Conservation (phyloP, 2,113 vertebrate species). For the Notarius lentiginosus region DNA sequence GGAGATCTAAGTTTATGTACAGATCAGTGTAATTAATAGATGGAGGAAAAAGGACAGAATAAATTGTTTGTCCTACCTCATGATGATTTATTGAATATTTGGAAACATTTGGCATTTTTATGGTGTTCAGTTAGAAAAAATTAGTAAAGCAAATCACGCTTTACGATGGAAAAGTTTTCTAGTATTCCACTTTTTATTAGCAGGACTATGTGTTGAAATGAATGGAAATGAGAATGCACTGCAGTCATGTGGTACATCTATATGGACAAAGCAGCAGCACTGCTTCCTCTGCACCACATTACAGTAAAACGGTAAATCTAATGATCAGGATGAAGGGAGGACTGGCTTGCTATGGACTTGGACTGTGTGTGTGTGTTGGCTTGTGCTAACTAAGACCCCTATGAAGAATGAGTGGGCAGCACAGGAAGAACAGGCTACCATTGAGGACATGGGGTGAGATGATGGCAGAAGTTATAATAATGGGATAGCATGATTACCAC, state of each 20-base stretch:
- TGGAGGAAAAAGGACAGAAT: background rate
- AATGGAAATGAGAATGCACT: background rate
- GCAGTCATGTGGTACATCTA: background rate
- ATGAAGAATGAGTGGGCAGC: conserved; percentile 50
- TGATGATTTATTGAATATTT: background rate
- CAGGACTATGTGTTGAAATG: background rate
- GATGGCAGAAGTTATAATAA: conserved; percentile 24
- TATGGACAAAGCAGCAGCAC: background rate
- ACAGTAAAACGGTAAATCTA: background rate
- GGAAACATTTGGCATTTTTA: background rate
- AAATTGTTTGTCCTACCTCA: background rate
- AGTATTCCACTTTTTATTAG: background rate
- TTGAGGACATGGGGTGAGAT: conserved; percentile 25
- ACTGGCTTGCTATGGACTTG: conserved; percentile 29
- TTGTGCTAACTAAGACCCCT: conserved; percentile 26
- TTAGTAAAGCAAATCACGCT: background rate
- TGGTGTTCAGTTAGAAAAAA: background rate
- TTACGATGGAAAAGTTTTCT: background rate
- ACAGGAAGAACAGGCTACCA: conserved; percentile 44
- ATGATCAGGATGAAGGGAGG: conserved; percentile 7
- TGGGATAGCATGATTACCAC: conserved; percentile 20
- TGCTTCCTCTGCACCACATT: conserved; percentile 33
- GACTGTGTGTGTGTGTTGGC: conserved; percentile 35
- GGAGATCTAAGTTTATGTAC: background rate
- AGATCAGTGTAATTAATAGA: background rate